phyloP scores from a whole-genome alignment of 2,888 invertebrate species.

The Leptinotarsa juncta region DNA sequence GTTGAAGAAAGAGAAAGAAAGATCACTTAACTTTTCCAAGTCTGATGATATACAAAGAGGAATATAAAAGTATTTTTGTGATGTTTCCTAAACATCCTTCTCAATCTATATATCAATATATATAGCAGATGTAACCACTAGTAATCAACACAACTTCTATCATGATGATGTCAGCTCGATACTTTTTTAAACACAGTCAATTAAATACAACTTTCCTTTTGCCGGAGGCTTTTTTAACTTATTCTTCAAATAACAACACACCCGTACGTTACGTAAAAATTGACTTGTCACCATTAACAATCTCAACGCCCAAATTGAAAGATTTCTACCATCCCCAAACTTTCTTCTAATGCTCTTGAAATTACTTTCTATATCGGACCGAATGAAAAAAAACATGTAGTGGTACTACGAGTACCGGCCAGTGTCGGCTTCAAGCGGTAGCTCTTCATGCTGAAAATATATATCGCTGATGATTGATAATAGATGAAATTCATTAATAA shows the following conservation, averaged over 20 bases:
- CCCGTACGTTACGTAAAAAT: conserved; percentile 13
- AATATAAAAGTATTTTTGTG: too few species aligned
- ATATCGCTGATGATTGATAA: too few species aligned
- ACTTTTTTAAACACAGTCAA: not conserved
- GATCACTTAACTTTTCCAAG: too few species aligned
- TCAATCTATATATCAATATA: too few species aligned
- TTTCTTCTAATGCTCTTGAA: conserved; percentile 16
- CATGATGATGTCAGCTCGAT: not conserved
- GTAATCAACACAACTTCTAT: too few species aligned
- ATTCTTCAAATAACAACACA: conserved; percentile 11
- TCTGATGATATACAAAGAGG: too few species aligned
- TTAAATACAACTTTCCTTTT: conserved; percentile 1
- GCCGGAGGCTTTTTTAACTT: not conserved
- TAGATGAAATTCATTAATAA: too few species aligned
- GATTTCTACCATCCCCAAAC: conserved; percentile 7
- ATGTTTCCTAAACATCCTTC: too few species aligned
- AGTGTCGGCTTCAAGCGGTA: not conserved
- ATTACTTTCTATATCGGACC: conserved; percentile 1
- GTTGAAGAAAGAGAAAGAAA: too few species aligned
- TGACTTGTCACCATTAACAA: conserved; percentile 15
- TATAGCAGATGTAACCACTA: too few species aligned
- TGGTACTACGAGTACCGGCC: not conserved
- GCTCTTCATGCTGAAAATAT: not conserved
- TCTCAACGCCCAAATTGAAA: conserved; percentile 6
- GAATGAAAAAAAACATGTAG: not conserved